Evolutionary conservation across 2,113 vertebrate genomes (phyloP).

Genomic region (Gnathonemus longibarbis): DNA sequence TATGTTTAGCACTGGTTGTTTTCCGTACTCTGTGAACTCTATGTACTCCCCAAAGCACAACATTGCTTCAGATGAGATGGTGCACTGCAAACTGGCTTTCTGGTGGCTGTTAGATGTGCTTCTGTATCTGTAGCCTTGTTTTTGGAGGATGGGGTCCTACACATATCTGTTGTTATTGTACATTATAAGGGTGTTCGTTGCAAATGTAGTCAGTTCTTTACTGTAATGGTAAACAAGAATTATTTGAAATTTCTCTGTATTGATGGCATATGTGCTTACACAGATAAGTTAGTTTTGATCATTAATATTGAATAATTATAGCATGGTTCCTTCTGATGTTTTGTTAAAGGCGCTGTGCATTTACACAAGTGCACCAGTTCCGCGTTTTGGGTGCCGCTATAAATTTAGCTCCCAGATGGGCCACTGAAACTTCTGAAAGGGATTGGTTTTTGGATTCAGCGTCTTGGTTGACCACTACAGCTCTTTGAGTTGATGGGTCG

Average conservation of each 20-base stretch:
- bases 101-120: neutral
- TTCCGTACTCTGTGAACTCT: constrained; percentile 30
- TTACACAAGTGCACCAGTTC: neutral
- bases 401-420: constrained; percentile 1
- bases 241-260: neutral
- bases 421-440: neutral
- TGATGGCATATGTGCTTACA: neutral
- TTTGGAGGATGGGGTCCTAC: neutral
- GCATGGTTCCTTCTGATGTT: neutral
- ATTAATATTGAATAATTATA: neutral
- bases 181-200: neutral
- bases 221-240: neutral
- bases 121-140: neutral
- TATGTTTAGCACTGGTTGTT: constrained; percentile 12
- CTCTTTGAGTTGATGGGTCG: constrained; percentile 11
- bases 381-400: neutral
- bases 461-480: constrained; percentile 9
- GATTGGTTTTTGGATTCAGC: neutral
- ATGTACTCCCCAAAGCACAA: neutral
- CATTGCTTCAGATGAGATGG: constrained; percentile 10
- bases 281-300: neutral
- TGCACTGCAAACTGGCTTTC: neutral
- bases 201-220: neutral
- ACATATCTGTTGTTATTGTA: neutral
- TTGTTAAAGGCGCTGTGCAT: neutral